phyloP scores from a whole-genome alignment of 2,113 vertebrate genomes.

The Nibea albiflora region DNA sequence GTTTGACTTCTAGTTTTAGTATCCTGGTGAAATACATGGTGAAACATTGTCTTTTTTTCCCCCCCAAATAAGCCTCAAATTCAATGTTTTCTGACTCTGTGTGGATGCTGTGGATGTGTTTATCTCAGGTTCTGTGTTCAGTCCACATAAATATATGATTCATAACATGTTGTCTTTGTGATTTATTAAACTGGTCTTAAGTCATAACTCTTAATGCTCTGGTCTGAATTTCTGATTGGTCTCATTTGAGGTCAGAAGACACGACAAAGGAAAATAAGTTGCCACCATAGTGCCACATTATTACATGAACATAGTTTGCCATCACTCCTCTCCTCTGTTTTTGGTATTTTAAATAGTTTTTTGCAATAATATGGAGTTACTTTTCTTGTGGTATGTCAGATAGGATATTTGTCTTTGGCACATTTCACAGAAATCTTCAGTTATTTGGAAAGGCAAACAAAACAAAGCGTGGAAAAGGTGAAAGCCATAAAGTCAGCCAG shows the following conservation, averaged over 20 bases:
- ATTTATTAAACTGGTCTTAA: constrained; percentile 40
- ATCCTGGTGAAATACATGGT: constrained; percentile 52
- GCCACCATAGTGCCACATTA: too few relatives aligned
- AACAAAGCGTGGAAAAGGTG: not conserved
- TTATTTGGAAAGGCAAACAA: not conserved
- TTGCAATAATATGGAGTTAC: not conserved
- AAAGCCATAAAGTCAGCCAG: not conserved
- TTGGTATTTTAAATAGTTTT: not conserved
- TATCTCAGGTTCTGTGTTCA: constrained; percentile 79
- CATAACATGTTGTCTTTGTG: constrained; percentile 29
- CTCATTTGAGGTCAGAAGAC: not conserved
- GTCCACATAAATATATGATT: constrained; percentile 68
- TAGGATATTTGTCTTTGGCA: too few relatives aligned
- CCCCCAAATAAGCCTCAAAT: constrained; percentile 34
- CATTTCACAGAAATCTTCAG: not conserved
- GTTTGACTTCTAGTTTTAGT: constrained; percentile 51
- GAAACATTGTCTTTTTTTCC: constrained; percentile 32
- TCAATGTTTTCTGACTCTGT: constrained; percentile 33
- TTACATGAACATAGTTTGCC: not conserved
- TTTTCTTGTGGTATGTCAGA: too few relatives aligned
- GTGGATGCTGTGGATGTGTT: constrained; percentile 52
- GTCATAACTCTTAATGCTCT: not conserved
- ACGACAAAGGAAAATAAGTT: not conserved
- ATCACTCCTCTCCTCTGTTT: not conserved
- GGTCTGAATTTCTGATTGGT: not conserved